phyloP scores from a whole-genome alignment of 2,113 vertebrate genomes.

The Blennius ocellaris region DNA sequence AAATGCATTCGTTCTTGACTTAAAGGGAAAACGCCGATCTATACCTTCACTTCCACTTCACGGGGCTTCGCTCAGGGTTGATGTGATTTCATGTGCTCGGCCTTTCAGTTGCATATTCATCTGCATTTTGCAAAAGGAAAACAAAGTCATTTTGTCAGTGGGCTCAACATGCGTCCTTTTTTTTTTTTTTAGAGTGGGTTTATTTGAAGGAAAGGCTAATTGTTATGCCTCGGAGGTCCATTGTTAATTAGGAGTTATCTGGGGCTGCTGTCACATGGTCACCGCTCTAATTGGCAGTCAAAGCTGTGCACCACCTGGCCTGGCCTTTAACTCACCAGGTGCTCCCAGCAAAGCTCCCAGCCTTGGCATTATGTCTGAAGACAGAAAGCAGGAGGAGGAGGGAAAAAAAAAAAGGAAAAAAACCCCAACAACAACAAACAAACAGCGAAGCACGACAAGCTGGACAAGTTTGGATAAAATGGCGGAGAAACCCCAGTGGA shows the following conservation, averaged over 20 bases:
- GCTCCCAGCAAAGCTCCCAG: slow-evolving; percentile 54
- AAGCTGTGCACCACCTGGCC: slow-evolving; percentile 73
- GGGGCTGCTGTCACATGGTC: slow-evolving; percentile 65
- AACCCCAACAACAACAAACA: not conserved
- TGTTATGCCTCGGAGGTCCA: slow-evolving; percentile 69
- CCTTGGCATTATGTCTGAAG: slow-evolving; percentile 43
- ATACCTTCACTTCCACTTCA: not conserved
- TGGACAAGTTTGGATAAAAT: slow-evolving; percentile 34
- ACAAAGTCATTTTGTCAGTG: slow-evolving; percentile 26
- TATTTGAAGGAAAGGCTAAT: slow-evolving; percentile 69
- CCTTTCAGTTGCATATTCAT: not conserved
- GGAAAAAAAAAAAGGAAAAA: not conserved
- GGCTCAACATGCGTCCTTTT: slow-evolving; percentile 31
- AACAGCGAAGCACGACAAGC: not conserved
- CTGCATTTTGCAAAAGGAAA: slow-evolving; percentile 20
- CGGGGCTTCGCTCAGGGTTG: too few relatives aligned
- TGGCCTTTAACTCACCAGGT: slow-evolving; percentile 72
- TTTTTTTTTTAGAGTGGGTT: slow-evolving; percentile 15
- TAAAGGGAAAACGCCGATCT: slow-evolving; percentile 1
- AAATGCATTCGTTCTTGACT: slow-evolving; percentile 37
- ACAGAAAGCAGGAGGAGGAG: not conserved
- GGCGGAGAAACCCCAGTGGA: slow-evolving; percentile 10
- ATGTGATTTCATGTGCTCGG: too few relatives aligned
- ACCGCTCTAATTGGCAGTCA: slow-evolving; percentile 75
- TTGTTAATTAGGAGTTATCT: slow-evolving; percentile 76